Conservation (phyloP, 2,797 vertebrate species). For the Chiloscyllium punctatum region DNA sequence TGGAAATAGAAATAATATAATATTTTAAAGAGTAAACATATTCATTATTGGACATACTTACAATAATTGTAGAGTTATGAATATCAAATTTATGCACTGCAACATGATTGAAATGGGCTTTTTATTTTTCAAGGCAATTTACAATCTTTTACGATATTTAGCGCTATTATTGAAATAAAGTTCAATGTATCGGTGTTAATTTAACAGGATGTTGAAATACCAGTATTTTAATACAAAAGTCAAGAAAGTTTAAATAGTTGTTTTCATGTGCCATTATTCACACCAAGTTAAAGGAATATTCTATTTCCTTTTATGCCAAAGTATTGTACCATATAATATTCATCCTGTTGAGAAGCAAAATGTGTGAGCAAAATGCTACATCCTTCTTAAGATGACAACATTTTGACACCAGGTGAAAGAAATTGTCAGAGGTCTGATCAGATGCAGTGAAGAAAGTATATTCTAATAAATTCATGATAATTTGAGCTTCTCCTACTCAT, state of each 20-base stretch:
- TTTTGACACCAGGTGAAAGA: not conserved
- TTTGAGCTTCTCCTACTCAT: not conserved
- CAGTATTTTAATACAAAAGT: not conserved
- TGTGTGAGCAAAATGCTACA: not conserved
- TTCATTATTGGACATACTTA: not conserved
- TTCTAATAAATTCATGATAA: not conserved
- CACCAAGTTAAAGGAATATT: not conserved
- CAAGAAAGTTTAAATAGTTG: not conserved
- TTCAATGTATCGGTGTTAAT: not conserved
- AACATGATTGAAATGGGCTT: not conserved
- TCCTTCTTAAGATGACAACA: not conserved
- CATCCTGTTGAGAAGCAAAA: not conserved
- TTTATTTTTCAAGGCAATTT: not conserved
- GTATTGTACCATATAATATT: not conserved
- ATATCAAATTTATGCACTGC: not conserved
- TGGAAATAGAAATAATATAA: not conserved
- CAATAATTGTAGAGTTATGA: not conserved
- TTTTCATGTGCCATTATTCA: not conserved
- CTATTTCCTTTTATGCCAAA: not conserved
- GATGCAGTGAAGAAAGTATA: not conserved
- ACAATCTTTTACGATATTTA: not conserved
- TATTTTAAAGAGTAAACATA: not conserved
- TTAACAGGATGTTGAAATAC: not conserved
- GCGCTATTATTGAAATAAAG: not conserved
- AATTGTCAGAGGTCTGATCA: not conserved